Evolutionary conservation across 2,888 invertebrate genomes (phyloP).

Genomic region (Heliconius ethilla): DNA sequence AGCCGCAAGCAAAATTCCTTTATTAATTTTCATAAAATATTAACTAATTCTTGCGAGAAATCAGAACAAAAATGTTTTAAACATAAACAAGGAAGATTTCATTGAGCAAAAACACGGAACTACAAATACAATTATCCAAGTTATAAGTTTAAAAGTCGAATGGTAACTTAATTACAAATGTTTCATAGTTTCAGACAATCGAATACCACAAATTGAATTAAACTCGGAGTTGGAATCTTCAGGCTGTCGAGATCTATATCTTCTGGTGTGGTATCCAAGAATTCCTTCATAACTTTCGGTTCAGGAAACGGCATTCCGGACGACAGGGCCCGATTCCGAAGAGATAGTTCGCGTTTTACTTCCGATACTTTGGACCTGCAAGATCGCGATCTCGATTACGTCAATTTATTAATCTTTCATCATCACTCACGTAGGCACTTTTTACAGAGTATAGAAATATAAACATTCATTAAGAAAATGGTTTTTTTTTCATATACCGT

Average conservation of each 20-base stretch:
- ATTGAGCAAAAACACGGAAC: slow-evolving; percentile 12
- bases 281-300: slow-evolving; percentile 88
- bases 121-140: slow-evolving; percentile 36
- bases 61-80: slow-evolving; percentile 3
- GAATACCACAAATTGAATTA: slow-evolving; percentile 86
- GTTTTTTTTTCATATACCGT: background rate
- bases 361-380: slow-evolving; percentile 84
- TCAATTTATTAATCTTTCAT: background rate
- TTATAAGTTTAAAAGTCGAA: slow-evolving; percentile 29
- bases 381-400: slow-evolving; percentile 28
- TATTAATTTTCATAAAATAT: slow-evolving; percentile 11
- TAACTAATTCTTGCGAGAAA: background rate
- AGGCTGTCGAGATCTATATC: slow-evolving; percentile 77
- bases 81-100: slow-evolving; percentile 2
- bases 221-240: slow-evolving; percentile 84
- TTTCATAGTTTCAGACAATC: slow-evolving; percentile 38
- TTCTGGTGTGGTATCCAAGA: slow-evolving; percentile 80
- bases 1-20: slow-evolving; percentile 22
- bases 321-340: slow-evolving; percentile 85
- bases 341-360: slow-evolving; percentile 85
- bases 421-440: background rate
- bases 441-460: background rate
- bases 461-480: background rate
- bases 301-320: slow-evolving; percentile 85
- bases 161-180: slow-evolving; percentile 27